Evolutionary conservation across 2,797 vertebrate species (phyloP), one percentile per base, ranked within the genome.

Genomic region (Oryzias dopingdopingensis): DNA sequence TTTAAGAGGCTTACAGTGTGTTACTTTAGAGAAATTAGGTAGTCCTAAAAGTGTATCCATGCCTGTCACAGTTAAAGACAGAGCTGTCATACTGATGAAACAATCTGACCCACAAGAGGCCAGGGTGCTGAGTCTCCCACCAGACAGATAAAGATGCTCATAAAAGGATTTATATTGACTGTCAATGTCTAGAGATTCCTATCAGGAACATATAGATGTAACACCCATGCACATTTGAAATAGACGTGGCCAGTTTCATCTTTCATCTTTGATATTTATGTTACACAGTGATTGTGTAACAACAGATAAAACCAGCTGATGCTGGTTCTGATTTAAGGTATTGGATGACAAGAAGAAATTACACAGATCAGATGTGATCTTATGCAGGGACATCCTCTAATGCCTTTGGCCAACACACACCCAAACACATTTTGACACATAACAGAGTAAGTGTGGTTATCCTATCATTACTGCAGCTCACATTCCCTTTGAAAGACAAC

Each of bases 151-250:
- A 83, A 82, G 76, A 86, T 85, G 81, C 83, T 89, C 86, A 86
- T 88, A 86, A 87, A 88, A 79, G 72, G 75, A 86, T 87, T 89
- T 86, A 89, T 90, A 89, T 86, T 88, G 84, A 70, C 77, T 89
- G 89, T 85, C 86, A 42, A 65, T 79, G 72, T 80, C 70, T 79
- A 81, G 51, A 85, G 87, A 90, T 86, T 59, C 26, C 13, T 81
- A 89, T 90, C 87, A 22, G 56, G 42, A 45, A 67, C 60, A 81
- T 84, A 86, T 77, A 83, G 78, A 84, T 79, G 74, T 66, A 76
- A 67, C 78, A 64, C 50, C 68, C 70, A 64, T 72, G 56, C 51
- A 57, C 85, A 58, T 43, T 23, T 51, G 52, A 54, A 53, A 49
- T 58, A 23, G 32, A 29, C 58, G 55, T 20, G 22, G 45, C 10